These are phyloP conservation scores for Coptodon rendalli DNA, from an alignment of 2,113 vertebrate species.

Conservation along the genomic window DNA sequence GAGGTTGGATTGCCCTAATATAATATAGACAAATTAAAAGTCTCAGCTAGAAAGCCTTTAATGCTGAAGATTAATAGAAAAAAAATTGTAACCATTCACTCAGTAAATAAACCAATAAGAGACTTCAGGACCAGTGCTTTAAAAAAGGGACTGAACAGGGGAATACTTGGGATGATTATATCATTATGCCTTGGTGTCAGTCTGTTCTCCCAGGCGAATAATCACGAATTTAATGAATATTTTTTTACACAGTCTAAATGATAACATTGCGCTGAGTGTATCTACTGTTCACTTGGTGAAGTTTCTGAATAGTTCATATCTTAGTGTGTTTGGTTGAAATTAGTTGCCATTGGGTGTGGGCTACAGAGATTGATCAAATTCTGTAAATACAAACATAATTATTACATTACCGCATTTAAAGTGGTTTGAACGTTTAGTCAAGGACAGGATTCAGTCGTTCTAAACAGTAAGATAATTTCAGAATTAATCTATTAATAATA, in stretches of 20 bases:
- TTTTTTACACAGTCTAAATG: background rate
- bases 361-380: background rate
- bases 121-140: background rate
- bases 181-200: background rate
- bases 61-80: constrained; percentile 13
- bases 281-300: background rate
- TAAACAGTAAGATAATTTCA: too few species aligned
- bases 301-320: background rate
- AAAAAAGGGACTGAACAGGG: background rate
- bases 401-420: background rate
- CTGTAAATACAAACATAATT: background rate
- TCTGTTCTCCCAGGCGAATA: background rate
- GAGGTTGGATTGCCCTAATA: constrained; percentile 18
- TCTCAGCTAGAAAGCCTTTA: constrained; percentile 13
- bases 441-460: too few species aligned
- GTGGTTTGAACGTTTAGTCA: background rate
- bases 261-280: background rate
- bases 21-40: constrained; percentile 13
- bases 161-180: background rate
- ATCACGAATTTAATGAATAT: background rate
- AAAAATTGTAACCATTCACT: background rate
- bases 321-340: background rate
- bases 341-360: background rate
- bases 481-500: too few species aligned
- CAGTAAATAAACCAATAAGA: constrained; percentile 17